phyloP scores from a whole-genome alignment of 2,113 vertebrate species.

The Naja naja region DNA sequence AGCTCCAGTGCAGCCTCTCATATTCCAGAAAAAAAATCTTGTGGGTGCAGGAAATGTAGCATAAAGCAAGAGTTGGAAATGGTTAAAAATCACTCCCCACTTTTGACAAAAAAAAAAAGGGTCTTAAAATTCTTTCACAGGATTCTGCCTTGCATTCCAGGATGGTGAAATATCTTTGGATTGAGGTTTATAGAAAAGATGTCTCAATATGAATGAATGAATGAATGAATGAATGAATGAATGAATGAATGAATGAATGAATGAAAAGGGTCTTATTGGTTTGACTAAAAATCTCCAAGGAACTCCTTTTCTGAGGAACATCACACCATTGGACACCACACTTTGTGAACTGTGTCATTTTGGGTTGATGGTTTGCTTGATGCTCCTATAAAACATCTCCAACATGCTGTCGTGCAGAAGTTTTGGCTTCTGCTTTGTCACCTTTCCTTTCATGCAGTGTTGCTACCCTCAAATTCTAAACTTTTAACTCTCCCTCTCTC shows the following conservation, averaged over 20 bases:
- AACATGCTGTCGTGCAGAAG: conserved; percentile 17
- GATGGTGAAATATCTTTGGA: neutral
- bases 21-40: neutral
- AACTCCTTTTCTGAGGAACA: neutral
- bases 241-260: neutral
- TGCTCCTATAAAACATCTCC: conserved; percentile 46
- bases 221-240: too few relatives aligned
- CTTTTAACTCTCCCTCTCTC: conserved; percentile 8
- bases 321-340: neutral
- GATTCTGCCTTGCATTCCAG: neutral
- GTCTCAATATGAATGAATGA: neutral
- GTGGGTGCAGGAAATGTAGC: neutral
- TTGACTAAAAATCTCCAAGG: conserved; percentile 19
- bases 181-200: neutral
- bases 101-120: neutral
- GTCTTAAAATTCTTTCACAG: neutral
- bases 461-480: conserved; percentile 22
- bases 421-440: conserved; percentile 41
- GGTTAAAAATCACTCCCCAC: neutral
- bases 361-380: conserved; percentile 39
- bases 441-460: conserved; percentile 48
- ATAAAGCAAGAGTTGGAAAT: neutral
- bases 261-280: neutral
- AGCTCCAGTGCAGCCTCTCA: neutral
- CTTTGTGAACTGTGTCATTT: neutral